These are phyloP conservation scores for Stictocephala bisonia DNA, from an alignment of 2,888 invertebrate genomes.

Conservation along the genomic window DNA sequence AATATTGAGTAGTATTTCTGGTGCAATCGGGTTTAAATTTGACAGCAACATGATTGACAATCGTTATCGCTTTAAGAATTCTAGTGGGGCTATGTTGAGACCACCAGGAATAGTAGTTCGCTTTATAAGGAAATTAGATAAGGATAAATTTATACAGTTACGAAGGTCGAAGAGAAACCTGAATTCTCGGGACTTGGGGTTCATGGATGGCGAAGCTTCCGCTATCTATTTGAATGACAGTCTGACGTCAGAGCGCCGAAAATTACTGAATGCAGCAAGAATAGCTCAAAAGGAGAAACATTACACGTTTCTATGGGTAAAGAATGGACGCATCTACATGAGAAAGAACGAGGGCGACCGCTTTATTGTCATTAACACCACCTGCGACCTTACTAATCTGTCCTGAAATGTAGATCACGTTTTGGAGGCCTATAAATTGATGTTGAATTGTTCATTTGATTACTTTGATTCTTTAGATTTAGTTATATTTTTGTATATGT, in stretches of 20 bases:
- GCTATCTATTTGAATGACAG: slow-evolving; percentile 28
- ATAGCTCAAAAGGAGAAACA: slow-evolving; percentile 2
- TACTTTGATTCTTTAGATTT: too few species aligned
- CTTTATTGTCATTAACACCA: background rate
- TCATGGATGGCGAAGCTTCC: background rate
- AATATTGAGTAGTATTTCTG: background rate
- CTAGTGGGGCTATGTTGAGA: background rate
- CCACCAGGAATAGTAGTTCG: background rate
- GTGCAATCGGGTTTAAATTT: background rate
- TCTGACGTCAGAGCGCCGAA: slow-evolving; percentile 15
- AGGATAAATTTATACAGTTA: background rate
- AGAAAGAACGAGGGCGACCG: slow-evolving; percentile 7
- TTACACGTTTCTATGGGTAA: slow-evolving; percentile 22
- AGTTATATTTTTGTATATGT: too few species aligned
- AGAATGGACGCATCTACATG: slow-evolving; percentile 25
- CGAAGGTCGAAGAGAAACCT: background rate
- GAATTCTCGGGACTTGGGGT: slow-evolving; percentile 11
- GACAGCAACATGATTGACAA: background rate
- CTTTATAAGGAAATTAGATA: background rate
- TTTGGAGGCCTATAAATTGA: too few species aligned
- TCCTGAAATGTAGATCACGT: too few species aligned
- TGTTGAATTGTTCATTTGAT: too few species aligned
- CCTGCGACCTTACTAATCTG: too few species aligned
- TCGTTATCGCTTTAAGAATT: background rate
- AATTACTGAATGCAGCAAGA: slow-evolving; percentile 7